phyloP scores from a whole-genome alignment of 1,140 invertebrate genomes.

The Stenopsyche tienmushanensis region DNA sequence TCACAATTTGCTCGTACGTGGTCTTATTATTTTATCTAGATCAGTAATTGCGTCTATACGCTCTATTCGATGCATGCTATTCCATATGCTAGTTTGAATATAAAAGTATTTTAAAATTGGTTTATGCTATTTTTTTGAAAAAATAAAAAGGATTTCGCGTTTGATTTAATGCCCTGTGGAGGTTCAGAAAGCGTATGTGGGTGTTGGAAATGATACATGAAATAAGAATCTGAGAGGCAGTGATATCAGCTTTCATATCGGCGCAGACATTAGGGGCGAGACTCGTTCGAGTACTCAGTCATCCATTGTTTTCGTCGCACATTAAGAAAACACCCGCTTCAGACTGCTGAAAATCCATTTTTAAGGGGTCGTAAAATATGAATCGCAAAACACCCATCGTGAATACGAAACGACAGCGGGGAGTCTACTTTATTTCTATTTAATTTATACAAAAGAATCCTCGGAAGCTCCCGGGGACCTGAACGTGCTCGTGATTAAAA shows the following conservation, averaged over 20 bases:
- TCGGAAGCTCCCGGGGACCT: neutral
- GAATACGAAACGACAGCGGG: constrained; percentile 24
- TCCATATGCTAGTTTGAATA: no score
- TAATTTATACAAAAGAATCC: constrained; percentile 27
- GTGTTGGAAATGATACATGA: neutral
- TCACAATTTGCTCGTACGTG: no score
- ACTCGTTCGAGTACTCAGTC: no score
- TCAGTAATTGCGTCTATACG: no score
- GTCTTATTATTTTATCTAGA: no score
- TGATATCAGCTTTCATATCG: no score
- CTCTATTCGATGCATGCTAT: no score
- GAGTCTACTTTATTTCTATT: constrained; percentile 23
- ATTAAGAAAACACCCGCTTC: neutral
- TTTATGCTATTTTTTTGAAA: no score
- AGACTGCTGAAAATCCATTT: neutral
- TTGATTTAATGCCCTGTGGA: neutral
- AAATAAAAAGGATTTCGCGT: neutral
- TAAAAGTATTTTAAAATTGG: no score
- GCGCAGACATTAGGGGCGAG: no score
- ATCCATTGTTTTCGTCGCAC: neutral
- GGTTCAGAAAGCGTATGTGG: neutral
- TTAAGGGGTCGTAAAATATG: constrained; percentile 22
- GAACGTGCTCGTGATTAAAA: constrained; percentile 36
- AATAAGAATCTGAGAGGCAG: no score
- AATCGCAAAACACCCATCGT: constrained; percentile 20